A percentile compares a stretch with the other conserved stretches of the same genome.
Conservation (phyloP, 2,888 invertebrate genomes). For the Heteromyza rotundicornis region DNA sequence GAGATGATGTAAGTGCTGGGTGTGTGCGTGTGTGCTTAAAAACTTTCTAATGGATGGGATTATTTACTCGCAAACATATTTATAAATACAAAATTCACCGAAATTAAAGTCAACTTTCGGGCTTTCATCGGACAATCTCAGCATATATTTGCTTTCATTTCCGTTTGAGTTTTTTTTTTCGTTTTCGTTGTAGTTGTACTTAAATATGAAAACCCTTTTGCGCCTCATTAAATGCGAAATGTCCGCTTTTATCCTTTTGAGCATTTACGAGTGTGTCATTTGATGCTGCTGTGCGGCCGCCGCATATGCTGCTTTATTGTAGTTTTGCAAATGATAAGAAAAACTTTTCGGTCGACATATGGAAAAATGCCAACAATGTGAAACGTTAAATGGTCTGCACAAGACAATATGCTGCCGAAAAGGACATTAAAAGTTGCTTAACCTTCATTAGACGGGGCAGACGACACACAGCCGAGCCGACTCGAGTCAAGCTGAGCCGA, state of each 20-base stretch:
- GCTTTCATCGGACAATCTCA: too few species aligned
- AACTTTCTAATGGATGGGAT: slow-evolving; percentile 9
- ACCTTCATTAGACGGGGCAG: slow-evolving; percentile 49
- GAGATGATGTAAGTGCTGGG: neutral
- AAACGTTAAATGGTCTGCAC: neutral
- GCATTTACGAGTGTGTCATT: neutral
- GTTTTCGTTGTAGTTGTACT: too few species aligned
- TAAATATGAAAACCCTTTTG: neutral
- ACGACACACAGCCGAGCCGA: slow-evolving; percentile 8
- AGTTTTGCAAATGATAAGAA: slow-evolving; percentile 46
- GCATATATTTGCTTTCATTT: too few species aligned
- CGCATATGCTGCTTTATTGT: slow-evolving; percentile 5
- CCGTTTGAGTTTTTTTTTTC: too few species aligned
- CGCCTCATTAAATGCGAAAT: slow-evolving; percentile 3
- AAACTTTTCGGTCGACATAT: slow-evolving; percentile 36
- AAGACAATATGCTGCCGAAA: slow-evolving; percentile 12
- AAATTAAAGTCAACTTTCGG: too few species aligned
- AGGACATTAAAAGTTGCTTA: slow-evolving; percentile 53
- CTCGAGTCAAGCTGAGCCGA: too few species aligned
- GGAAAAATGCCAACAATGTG: neutral
- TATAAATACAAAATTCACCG: neutral
- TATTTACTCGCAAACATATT: neutral
- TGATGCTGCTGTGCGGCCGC: neutral
- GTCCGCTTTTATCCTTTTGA: neutral
- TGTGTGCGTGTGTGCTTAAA: slow-evolving; percentile 9